Percentiles rank a stretch among this genome's conserved stretches.
These are phyloP conservation scores for Festucalex cinctus DNA, from an alignment of 2,113 vertebrate species.

Conservation along the genomic window DNA sequence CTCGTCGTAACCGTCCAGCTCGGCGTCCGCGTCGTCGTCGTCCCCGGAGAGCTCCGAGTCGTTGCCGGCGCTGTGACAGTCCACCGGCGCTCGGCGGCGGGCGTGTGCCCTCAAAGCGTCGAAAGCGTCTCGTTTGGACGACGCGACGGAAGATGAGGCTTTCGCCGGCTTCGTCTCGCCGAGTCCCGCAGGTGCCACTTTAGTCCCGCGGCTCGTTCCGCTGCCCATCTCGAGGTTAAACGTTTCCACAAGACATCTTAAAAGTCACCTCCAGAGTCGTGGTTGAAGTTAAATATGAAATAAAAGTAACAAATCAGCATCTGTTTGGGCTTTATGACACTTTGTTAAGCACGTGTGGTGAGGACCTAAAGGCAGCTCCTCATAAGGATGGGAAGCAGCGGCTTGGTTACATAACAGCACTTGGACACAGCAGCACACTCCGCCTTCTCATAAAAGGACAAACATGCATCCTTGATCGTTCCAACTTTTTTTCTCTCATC, in stretches of 20 bases:
- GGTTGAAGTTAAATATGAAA: slow-evolving; percentile 37
- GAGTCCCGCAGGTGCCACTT: slow-evolving; percentile 62
- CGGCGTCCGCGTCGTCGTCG: slow-evolving; percentile 52
- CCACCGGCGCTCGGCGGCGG: slow-evolving; percentile 37
- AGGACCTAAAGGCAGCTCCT: slow-evolving; percentile 25
- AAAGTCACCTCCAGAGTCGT: background rate
- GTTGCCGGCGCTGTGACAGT: slow-evolving; percentile 54
- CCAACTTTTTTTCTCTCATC: slow-evolving; percentile 3
- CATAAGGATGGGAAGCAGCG: slow-evolving; percentile 41
- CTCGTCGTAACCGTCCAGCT: slow-evolving; percentile 33
- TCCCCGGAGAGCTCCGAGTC: slow-evolving; percentile 52
- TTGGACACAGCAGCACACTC: slow-evolving; percentile 53
- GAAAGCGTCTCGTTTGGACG: slow-evolving; percentile 31
- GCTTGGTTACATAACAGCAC: slow-evolving; percentile 46
- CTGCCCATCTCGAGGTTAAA: slow-evolving; percentile 60
- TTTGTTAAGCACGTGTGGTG: background rate
- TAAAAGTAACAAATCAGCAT: background rate
- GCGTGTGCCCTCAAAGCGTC: slow-evolving; percentile 39
- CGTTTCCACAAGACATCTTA: background rate
- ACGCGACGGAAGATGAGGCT: background rate
- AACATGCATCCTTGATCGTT: slow-evolving; percentile 26
- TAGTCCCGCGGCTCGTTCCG: slow-evolving; percentile 67
- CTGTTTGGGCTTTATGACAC: background rate
- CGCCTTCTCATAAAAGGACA: slow-evolving; percentile 48
- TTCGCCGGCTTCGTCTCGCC: slow-evolving; percentile 37